Percentiles rank a stretch among this genome's conserved stretches.
Evolutionary conservation across 92 coral and sea anemone species (phyloP).

Genomic region (Parazoanthus swiftii): DNA sequence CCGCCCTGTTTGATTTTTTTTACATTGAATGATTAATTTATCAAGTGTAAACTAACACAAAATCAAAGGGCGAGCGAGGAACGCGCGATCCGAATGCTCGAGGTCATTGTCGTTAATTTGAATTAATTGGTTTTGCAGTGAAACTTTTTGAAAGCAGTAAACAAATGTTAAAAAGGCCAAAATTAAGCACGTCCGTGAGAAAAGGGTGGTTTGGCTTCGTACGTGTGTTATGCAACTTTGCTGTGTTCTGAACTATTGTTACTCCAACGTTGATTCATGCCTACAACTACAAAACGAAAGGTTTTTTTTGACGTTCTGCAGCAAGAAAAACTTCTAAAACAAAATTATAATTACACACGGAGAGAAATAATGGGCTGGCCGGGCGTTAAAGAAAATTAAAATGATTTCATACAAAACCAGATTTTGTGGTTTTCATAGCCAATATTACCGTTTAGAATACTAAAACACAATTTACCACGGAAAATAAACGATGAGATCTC

Average conservation of each 20-base stretch:
- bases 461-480: neutral
- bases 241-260: no score
- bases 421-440: neutral
- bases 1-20: neutral
- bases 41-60: neutral
- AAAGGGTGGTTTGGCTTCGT: neutral
- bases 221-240: neutral
- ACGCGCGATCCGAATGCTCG: neutral
- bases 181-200: constrained; percentile 9
- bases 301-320: neutral
- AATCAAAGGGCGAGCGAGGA: neutral
- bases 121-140: constrained; percentile 39
- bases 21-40: neutral
- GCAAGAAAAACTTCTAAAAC: no score
- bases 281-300: neutral
- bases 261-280: neutral
- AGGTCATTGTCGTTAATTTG: constrained; percentile 24
- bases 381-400: neutral
- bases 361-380: neutral
- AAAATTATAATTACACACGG: neutral
- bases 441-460: neutral
- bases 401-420: no score
- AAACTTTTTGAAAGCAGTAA: constrained; percentile 10
- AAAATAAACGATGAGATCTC: neutral
- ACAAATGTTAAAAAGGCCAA: constrained; percentile 17